phyloP scores from a whole-genome alignment of 2,888 invertebrate genomes.

The Tetramorium bicarinatum region DNA sequence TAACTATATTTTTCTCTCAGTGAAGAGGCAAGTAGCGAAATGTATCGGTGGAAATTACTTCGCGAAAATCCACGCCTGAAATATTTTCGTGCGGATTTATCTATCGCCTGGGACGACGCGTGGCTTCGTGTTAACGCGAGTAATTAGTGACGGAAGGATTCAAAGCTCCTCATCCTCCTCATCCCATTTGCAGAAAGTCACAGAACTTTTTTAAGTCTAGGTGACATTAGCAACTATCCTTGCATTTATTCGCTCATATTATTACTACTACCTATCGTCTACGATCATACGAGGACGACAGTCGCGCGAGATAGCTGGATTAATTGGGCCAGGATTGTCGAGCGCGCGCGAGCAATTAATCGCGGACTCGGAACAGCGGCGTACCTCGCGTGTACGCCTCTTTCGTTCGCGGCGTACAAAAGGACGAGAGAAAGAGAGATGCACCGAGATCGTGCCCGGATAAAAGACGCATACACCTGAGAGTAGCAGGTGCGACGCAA shows the following conservation, averaged over 20 bases:
- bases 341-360: slow-evolving; percentile 36
- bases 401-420: slow-evolving; percentile 32
- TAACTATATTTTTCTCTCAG: neutral
- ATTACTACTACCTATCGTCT: neutral
- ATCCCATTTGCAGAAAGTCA: no score
- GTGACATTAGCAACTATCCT: no score
- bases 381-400: slow-evolving; percentile 1
- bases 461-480: slow-evolving; percentile 76
- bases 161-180: no score
- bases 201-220: no score
- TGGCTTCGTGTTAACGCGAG: no score
- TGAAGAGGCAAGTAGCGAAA: neutral
- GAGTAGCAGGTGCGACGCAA: slow-evolving; percentile 77
- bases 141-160: no score
- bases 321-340: slow-evolving; percentile 31
- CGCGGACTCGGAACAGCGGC: slow-evolving; percentile 10
- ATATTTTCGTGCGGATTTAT: neutral
- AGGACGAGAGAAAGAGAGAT: slow-evolving; percentile 55
- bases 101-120: no score
- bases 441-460: slow-evolving; percentile 71
- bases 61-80: neutral
- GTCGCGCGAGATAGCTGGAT: neutral
- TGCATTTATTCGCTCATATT: no score
- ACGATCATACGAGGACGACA: neutral
- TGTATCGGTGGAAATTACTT: neutral